Evolutionary conservation across 2,113 vertebrate genomes (phyloP).

Genomic region (Empidonax alnorum): DNA sequence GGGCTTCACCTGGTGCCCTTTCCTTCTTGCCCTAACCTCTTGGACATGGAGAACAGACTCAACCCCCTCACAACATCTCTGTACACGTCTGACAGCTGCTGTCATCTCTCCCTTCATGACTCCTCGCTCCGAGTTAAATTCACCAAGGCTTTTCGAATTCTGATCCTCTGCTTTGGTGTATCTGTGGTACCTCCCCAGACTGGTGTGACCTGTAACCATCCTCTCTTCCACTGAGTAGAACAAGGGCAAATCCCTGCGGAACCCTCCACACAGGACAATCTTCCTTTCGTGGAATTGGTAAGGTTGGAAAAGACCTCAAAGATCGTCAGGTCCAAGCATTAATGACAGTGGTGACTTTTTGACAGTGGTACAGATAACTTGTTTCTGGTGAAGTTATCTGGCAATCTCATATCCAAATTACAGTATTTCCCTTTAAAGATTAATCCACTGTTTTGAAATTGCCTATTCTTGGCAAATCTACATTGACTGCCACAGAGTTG

Average conservation of each 20-base stretch:
- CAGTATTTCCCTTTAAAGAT: neutral
- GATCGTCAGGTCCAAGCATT: neutral
- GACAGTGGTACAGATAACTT: neutral
- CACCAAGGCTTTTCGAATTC: neutral
- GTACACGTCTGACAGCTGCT: neutral
- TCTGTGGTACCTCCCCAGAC: neutral
- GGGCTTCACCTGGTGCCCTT: neutral
- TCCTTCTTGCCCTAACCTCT: neutral
- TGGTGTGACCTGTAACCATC: neutral
- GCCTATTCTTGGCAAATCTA: neutral
- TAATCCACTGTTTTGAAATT: neutral
- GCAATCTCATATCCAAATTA: neutral
- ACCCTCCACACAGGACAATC: rapidly evolving
- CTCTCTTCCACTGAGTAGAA: neutral
- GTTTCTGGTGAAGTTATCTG: neutral
- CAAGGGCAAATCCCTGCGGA: neutral
- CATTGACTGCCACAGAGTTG: neutral
- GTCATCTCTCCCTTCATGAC: neutral
- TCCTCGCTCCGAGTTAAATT: neutral
- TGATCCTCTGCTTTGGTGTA: neutral
- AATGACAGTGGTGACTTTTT: neutral
- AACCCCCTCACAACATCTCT: neutral
- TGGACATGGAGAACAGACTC: neutral
- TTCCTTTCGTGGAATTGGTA: neutral
- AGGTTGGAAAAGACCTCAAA: neutral